phyloP scores from a whole-genome alignment of 2,888 invertebrate species.

The Apotomis turbidana region DNA sequence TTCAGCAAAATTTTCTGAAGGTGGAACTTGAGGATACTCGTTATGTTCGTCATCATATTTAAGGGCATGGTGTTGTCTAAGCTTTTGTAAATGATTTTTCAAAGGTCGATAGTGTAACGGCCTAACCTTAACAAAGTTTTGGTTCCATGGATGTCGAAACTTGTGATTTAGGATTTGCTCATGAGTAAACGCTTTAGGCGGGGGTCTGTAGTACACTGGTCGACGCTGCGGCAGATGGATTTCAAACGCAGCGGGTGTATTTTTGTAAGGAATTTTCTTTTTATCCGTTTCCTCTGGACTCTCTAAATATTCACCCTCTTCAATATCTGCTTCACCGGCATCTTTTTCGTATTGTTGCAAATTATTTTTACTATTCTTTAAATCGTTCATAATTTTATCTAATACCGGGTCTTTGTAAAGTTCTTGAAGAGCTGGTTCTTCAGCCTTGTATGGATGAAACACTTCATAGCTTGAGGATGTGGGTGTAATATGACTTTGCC shows the following conservation, averaged over 20 bases:
- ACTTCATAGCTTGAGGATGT: conserved; percentile 67
- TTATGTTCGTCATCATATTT: conserved; percentile 76
- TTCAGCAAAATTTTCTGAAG: conserved; percentile 59
- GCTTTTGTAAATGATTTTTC: conserved; percentile 66
- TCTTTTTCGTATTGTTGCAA: conserved; percentile 69
- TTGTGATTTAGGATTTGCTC: conserved; percentile 68
- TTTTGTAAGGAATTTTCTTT: conserved; percentile 67
- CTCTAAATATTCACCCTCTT: conserved; percentile 70
- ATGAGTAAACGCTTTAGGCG: conserved; percentile 54
- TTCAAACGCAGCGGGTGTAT: conserved; percentile 68
- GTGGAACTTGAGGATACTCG: conserved; percentile 74
- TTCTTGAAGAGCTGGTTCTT: conserved; percentile 67
- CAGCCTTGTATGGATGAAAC: conserved; percentile 75
- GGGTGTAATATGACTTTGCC: conserved; percentile 55
- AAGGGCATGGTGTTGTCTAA: conserved; percentile 73
- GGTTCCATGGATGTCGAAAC: conserved; percentile 75
- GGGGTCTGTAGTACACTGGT: conserved; percentile 69
- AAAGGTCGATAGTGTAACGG: conserved; percentile 75
- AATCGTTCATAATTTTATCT: conserved; percentile 66
- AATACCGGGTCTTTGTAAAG: conserved; percentile 71
- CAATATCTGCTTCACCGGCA: conserved; percentile 65
- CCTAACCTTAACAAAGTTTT: conserved; percentile 71
- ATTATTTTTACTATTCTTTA: conserved; percentile 62
- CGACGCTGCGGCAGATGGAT: conserved; percentile 68
- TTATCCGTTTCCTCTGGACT: conserved; percentile 66